Conservation (phyloP, 2,888 invertebrate species). For the Epistrophella euchroma region DNA sequence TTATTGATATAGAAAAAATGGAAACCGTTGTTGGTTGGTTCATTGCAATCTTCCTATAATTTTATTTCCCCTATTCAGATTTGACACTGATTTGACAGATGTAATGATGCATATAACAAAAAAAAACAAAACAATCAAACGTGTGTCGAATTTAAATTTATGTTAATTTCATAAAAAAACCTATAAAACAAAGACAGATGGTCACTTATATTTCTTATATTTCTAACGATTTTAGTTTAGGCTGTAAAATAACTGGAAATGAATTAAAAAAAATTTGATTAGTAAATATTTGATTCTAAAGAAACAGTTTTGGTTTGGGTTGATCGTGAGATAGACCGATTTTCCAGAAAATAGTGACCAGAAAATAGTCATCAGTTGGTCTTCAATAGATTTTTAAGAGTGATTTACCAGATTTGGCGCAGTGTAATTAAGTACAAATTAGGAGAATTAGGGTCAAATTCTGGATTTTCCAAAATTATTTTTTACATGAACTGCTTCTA, state of each 20-base stretch:
- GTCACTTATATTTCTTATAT: background rate
- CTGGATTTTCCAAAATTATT: no score
- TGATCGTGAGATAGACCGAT: no score
- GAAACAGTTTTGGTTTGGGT: no score
- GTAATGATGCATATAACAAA: constrained; percentile 40
- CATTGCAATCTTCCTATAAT: background rate
- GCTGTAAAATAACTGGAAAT: background rate
- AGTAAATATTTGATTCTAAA: no score
- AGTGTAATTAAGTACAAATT: no score
- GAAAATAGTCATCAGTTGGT: no score
- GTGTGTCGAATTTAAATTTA: constrained; percentile 16
- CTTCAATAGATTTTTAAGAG: no score
- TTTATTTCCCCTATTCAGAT: background rate
- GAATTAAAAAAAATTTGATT: no score
- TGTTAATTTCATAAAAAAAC: background rate
- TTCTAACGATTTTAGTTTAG: background rate
- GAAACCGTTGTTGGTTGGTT: background rate
- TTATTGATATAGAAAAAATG: constrained; percentile 15
- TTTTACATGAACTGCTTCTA: no score
- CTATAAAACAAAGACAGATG: constrained; percentile 19
- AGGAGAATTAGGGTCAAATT: no score
- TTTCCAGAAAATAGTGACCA: no score
- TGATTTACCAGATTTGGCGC: no score
- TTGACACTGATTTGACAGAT: constrained; percentile 49
- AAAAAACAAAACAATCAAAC: background rate